phyloP scores from a whole-genome alignment of 1,140 invertebrate genomes.

The Vanessa tameamea region DNA sequence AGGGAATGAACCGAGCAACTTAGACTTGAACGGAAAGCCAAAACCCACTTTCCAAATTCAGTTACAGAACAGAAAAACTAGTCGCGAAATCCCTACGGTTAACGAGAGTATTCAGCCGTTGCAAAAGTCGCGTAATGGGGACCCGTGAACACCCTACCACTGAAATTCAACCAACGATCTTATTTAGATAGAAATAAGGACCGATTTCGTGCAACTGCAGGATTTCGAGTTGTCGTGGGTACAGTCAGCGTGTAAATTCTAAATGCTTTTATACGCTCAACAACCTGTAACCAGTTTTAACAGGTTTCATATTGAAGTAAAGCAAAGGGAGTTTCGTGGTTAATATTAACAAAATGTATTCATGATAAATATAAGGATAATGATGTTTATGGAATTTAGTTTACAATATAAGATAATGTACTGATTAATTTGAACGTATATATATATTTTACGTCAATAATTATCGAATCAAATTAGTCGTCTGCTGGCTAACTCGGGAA shows the following conservation, averaged over 20 bases:
- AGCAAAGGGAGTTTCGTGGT: not conserved
- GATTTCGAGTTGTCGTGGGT: slow-evolving; percentile 4
- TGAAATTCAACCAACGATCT: not conserved
- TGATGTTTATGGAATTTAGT: too few relatives aligned
- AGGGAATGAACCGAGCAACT: slow-evolving; percentile 27
- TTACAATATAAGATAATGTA: too few relatives aligned
- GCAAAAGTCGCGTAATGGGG: slow-evolving; percentile 39
- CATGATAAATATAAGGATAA: too few relatives aligned
- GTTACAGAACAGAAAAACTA: slow-evolving; percentile 41
- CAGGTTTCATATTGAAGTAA: slow-evolving; percentile 32
- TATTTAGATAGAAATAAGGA: not conserved
- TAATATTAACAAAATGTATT: too few relatives aligned
- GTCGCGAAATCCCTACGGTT: slow-evolving; percentile 39
- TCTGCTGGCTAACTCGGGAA: too few relatives aligned
- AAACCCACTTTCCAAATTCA: slow-evolving; percentile 41
- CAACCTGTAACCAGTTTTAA: slow-evolving; percentile 37
- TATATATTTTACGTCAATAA: too few relatives aligned
- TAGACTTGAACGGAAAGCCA: slow-evolving; percentile 33
- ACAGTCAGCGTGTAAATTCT: slow-evolving; percentile 35
- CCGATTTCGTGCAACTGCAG: not conserved
- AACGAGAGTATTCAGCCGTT: slow-evolving; percentile 40
- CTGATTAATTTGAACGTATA: too few relatives aligned
- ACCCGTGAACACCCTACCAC: slow-evolving; percentile 19
- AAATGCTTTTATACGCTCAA: slow-evolving; percentile 40
- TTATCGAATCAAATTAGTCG: too few relatives aligned